Conservation (phyloP, 2,797 vertebrate genomes). For the Paratrypauchen microcephalus region DNA sequence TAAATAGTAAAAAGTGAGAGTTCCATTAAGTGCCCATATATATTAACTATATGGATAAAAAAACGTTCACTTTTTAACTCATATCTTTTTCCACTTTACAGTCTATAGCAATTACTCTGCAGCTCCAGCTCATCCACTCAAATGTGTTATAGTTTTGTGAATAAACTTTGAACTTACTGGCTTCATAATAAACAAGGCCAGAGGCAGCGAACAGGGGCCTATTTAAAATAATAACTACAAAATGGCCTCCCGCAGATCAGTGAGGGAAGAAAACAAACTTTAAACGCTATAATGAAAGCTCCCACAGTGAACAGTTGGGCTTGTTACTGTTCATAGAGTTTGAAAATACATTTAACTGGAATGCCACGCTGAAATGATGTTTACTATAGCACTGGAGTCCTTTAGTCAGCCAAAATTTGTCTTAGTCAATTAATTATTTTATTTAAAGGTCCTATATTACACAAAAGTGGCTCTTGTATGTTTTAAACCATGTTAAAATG, state of each 20-base stretch:
- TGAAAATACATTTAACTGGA: background rate
- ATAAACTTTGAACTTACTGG: background rate
- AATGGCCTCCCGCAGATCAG: background rate
- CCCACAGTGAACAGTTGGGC: background rate
- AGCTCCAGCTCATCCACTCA: too few relatives aligned
- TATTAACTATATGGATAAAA: too few relatives aligned
- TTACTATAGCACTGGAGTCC: too few relatives aligned
- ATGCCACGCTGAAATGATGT: background rate
- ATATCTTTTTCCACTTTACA: too few relatives aligned
- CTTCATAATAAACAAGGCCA: background rate
- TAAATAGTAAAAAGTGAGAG: constrained; percentile 40
- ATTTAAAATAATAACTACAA: background rate
- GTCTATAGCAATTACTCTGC: too few relatives aligned
- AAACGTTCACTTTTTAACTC: too few relatives aligned
- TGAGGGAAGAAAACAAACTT: background rate
- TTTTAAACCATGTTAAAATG: too few relatives aligned
- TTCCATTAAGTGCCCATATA: background rate
- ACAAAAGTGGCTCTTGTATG: too few relatives aligned
- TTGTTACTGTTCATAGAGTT: background rate
- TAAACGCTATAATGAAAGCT: background rate
- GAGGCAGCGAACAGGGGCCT: background rate
- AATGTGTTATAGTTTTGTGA: background rate
- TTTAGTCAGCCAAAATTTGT: too few relatives aligned
- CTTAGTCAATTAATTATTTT: too few relatives aligned
- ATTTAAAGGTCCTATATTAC: too few relatives aligned